Percentiles rank a stretch among this genome's conserved stretches.
These are phyloP conservation scores for Catharus ustulatus DNA, from an alignment of 2,797 vertebrate genomes.

Conservation along the genomic window DNA sequence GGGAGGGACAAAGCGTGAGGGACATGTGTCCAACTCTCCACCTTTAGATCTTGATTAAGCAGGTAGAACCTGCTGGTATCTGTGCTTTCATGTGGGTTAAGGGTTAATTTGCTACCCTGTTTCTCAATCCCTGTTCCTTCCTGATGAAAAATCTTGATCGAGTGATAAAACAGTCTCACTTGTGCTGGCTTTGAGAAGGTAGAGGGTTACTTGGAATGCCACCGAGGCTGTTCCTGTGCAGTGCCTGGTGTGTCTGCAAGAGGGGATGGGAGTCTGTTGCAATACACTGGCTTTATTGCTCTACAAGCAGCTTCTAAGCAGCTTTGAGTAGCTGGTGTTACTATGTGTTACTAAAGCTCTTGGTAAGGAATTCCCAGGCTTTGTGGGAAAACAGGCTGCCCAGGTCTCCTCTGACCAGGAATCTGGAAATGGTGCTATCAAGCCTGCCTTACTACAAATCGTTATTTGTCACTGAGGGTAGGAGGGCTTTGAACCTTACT, in stretches of 20 bases:
- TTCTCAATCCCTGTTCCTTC: constrained; percentile 53
- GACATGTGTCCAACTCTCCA: not conserved
- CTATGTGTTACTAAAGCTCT: constrained; percentile 16
- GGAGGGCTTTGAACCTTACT: not conserved
- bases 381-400: not conserved
- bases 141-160: constrained; percentile 27
- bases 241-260: not conserved
- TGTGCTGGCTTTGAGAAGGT: not conserved
- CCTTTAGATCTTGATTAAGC: not conserved
- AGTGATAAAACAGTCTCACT: constrained; percentile 14
- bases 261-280: constrained; percentile 18
- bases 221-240: constrained; percentile 18
- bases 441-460: not conserved
- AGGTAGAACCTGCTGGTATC: constrained; percentile 40
- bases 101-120: constrained; percentile 1
- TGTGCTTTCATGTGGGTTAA: constrained; percentile 31
- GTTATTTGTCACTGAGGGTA: not conserved
- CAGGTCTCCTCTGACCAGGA: not conserved
- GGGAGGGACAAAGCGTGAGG: not conserved
- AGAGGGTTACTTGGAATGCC: constrained; percentile 49
- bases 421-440: not conserved
- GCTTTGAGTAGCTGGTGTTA: constrained; percentile 7
- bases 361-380: constrained; percentile 5
- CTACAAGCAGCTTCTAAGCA: constrained; percentile 6
- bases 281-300: constrained; percentile 21